Evolutionary conservation across 2,113 vertebrate species (phyloP), one percentile per base, ranked within the genome.

Genomic region (Cyprinus carpio): DNA sequence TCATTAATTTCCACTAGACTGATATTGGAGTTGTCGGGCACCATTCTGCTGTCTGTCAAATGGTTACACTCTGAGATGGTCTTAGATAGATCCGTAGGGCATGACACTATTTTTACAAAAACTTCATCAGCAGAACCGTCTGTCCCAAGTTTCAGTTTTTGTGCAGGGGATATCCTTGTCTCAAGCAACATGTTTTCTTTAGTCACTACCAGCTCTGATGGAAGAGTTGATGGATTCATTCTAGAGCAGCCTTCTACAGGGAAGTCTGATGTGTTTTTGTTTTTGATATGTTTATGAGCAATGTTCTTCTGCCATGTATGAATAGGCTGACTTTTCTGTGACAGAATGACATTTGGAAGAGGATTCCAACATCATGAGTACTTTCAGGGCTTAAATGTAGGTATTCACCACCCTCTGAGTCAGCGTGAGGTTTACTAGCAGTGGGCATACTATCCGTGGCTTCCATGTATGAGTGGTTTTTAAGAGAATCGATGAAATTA

Each of bases 1-100:
- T 93, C 95, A 0, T 95, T 95, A 1, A 80, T 90, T 75, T 94
- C 94, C 10, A 91, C 90, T 64, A 94, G 91, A 87, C 91, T 91
- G 81, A 91, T 1, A 29, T 93, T 90, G 49, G 95, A 94, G 88
- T 91, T 87, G n/a, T 92, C 91, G 77, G 93, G 91, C 40, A 92
- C 92, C 10, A 90, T 1, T 10, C 92, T 75, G 0, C 90, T 18
- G 34, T 90, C 67, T n/a, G 87, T 79, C 10, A 43, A 78, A 64
- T 16, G 82, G 4, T 87, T 72, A 4, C 88, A 87, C 40, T 95
- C 93, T 0, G 91, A 92, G n/a, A 84, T 56, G 18, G 46, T 27
- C 82, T 90, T 85, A 8, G 84, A 78, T 7, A 62, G 34, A 16
- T 81, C 56, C 0, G 89, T 83, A 11, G 90, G 84, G 69, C 91